Base-by-base conservation (phyloP, 2,113 vertebrate genomes). In the Chaetura pelagica region DNA sequence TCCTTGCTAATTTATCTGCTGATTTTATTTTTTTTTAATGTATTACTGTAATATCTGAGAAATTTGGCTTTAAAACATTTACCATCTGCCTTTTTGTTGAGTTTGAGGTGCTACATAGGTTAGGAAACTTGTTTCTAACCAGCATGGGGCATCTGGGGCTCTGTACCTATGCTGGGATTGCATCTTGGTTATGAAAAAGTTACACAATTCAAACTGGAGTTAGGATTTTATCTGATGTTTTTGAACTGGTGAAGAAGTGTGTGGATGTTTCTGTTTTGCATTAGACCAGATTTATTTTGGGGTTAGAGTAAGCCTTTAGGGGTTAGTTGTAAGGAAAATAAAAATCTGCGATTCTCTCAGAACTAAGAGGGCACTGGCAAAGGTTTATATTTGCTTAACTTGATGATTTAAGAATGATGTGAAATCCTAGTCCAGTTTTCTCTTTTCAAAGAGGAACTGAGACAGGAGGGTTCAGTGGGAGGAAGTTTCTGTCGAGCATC, bases 401-500 rank as follows among this genome's bases (percentile, higher is more conserved):
- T 29, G 26, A 27, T 68, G 27, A 55, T 57, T 87, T 94, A 10
- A 62, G 46, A 91, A 9, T 18, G 0, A 16, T 58, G 17, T 76
- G 32, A 91, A 82, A 73, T 87, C 24, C 6, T 35, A 51, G 49
- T 73, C 12, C 42, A 34, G 22, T 42, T 83, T 54, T 63, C 17
- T 76, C 13, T 35, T 79, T 79, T 19, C 20, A 32, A 24, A 75
- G 48, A 26, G 29, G 38, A 55, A 61, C 87, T 16, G 12, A 72
- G 61, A 73, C 15, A 57, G 58, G 19, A 29, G 61, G 80, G 32
- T 77, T 87, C 62, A 66, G 40, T 54, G 55, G 58, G 67, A 91
- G 89, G 81, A 93, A 84, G 66, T 46, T 84, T 77, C 46, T 95
- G 67, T 84, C 5, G 35, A 76, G 27, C 83, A 59, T 93, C 80